These are phyloP conservation scores for Paradisaea rubra DNA, from an alignment of 2,113 vertebrate species.

Conservation along the genomic window DNA sequence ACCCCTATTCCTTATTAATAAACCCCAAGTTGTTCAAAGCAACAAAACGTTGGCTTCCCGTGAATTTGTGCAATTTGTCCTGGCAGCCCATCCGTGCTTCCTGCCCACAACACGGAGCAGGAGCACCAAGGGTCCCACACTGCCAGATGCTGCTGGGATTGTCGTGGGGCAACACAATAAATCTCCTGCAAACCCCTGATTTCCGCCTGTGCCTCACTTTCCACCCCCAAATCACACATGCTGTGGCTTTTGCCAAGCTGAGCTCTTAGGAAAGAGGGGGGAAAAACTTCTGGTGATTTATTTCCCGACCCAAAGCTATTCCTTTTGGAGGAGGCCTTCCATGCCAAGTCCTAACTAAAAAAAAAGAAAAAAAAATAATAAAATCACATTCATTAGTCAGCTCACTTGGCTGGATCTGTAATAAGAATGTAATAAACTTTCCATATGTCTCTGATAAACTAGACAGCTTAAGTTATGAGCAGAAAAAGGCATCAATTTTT, in stretches of 20 bases:
- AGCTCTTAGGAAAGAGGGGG: neutral
- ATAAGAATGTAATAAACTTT: conserved; percentile 55
- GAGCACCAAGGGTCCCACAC: rapidly evolving
- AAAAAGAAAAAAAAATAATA: neutral
- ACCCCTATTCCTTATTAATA: neutral
- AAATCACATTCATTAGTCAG: conserved; percentile 35
- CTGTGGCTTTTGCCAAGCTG: neutral
- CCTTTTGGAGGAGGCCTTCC: neutral
- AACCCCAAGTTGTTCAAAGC: neutral
- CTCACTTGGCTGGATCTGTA: conserved; percentile 30
- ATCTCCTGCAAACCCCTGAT: neutral
- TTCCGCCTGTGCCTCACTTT: neutral
- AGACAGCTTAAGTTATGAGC: conserved; percentile 35
- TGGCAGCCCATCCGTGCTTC: neutral
- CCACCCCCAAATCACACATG: neutral
- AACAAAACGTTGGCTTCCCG: rapidly evolving
- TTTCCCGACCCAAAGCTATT: neutral
- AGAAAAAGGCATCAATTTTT: conserved; percentile 38
- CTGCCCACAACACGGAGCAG: rapidly evolving
- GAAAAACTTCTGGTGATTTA: neutral
- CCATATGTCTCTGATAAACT: conserved; percentile 55
- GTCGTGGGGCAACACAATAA: neutral
- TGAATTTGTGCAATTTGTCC: neutral
- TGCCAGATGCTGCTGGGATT: neutral
- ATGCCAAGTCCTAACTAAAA: neutral